These are phyloP conservation scores for Cyprinodon variegatus DNA, from an alignment of 2,113 vertebrate species.

Conservation along the genomic window DNA sequence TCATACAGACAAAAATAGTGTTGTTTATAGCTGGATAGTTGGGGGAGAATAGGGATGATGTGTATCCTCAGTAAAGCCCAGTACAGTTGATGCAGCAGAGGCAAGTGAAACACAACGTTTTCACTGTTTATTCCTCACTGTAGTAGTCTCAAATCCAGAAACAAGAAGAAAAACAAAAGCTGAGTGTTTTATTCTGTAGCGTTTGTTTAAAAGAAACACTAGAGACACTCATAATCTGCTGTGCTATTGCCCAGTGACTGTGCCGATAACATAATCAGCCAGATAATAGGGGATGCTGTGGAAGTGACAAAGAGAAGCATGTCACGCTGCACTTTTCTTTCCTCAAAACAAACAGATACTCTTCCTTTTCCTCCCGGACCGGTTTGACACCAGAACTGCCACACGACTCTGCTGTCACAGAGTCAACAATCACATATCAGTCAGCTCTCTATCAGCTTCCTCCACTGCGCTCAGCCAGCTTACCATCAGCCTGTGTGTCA, in stretches of 20 bases:
- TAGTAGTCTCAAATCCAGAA: slow-evolving; percentile 5
- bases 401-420: slow-evolving; percentile 47
- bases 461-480: not conserved
- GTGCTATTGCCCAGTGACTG: slow-evolving; percentile 19
- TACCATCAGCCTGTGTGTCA: slow-evolving; percentile 20
- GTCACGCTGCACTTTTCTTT: slow-evolving; percentile 41
- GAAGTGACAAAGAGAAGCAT: slow-evolving; percentile 45
- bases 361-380: slow-evolving; percentile 52
- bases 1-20: slow-evolving; percentile 1
- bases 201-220: slow-evolving; percentile 21
- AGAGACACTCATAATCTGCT: not conserved
- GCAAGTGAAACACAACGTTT: not conserved
- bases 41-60: slow-evolving; percentile 23
- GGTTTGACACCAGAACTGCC: slow-evolving; percentile 58
- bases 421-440: slow-evolving; percentile 41
- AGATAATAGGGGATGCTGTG: slow-evolving; percentile 17
- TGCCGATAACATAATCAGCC: slow-evolving; percentile 2
- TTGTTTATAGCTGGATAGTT: slow-evolving; percentile 19
- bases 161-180: slow-evolving; percentile 19
- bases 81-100: slow-evolving; percentile 8
- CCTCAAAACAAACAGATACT: slow-evolving; percentile 62
- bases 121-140: slow-evolving; percentile 13
- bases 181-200: slow-evolving; percentile 17
- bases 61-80: slow-evolving; percentile 4
- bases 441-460: slow-evolving; percentile 54